phyloP scores from a whole-genome alignment of 1,140 invertebrate species.

The Drosophila bipectinata region DNA sequence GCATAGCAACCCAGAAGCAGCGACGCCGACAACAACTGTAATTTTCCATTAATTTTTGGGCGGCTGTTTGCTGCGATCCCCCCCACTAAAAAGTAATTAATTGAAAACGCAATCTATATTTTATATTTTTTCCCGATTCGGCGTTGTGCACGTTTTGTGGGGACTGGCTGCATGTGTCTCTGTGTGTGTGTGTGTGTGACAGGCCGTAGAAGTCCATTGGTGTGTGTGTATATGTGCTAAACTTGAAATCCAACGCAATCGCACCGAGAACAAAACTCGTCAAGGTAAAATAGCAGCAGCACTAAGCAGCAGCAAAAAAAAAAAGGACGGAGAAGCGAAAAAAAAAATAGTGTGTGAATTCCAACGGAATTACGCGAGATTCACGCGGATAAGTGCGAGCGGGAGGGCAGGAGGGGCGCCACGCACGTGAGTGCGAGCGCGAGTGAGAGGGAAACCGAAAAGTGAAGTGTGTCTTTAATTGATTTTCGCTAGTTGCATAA shows the following conservation, averaged over 20 bases:
- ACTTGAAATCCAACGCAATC: slow-evolving; percentile 71
- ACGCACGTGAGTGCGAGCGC: slow-evolving; percentile 29
- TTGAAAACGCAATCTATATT: slow-evolving; percentile 46
- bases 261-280: slow-evolving; percentile 71
- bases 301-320: slow-evolving; percentile 33
- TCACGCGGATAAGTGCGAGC: slow-evolving; percentile 19
- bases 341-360: slow-evolving; percentile 62
- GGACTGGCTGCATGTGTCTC: slow-evolving; percentile 9
- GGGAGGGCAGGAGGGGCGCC: slow-evolving; percentile 30
- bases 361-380: slow-evolving; percentile 74
- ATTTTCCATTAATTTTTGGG: slow-evolving; percentile 53
- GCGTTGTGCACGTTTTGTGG: slow-evolving; percentile 24
- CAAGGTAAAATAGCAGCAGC: slow-evolving; percentile 54
- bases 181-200: slow-evolving; percentile 19
- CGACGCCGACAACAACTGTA: slow-evolving; percentile 50
- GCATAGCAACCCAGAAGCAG: slow-evolving; percentile 13
- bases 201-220: slow-evolving; percentile 6
- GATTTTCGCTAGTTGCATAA: slow-evolving; percentile 64
- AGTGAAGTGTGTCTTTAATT: slow-evolving; percentile 33
- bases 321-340: neutral
- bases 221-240: slow-evolving; percentile 60
- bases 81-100: slow-evolving; percentile 37
- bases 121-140: slow-evolving; percentile 35
- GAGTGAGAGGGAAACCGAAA: slow-evolving; percentile 9
- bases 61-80: slow-evolving; percentile 17